Conservation (phyloP, 2,888 invertebrate species). For the Anoncus sp. region DNA sequence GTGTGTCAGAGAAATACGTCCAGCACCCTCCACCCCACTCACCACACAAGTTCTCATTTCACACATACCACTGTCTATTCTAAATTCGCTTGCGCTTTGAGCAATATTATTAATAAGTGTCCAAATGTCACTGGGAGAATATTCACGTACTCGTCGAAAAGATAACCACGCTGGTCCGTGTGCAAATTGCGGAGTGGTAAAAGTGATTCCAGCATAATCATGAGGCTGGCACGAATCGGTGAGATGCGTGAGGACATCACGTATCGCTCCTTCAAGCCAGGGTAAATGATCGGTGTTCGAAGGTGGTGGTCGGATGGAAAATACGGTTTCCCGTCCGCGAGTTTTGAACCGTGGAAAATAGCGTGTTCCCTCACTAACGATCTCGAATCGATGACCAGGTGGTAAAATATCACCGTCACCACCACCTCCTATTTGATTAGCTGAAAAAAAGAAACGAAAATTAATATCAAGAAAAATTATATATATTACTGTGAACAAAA, state of each 20-base stretch:
- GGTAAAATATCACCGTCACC: not conserved
- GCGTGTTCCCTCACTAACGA: not conserved
- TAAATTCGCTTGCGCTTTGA: not conserved
- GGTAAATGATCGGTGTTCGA: not conserved
- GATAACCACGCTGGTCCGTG: not conserved
- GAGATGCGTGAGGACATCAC: not conserved
- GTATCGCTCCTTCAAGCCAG: not conserved
- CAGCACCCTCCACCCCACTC: not conserved
- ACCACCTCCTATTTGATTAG: no score
- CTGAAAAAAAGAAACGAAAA: no score
- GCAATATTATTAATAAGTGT: not conserved
- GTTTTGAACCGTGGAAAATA: not conserved
- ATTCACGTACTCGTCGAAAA: conserved; percentile 1
- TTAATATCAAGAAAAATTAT: no score
- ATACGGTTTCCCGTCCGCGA: not conserved
- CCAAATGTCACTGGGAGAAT: not conserved
- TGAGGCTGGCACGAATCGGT: not conserved
- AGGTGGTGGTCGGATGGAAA: not conserved
- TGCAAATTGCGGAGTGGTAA: not conserved
- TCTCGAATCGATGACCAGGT: not conserved
- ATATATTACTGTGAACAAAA: no score
- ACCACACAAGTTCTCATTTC: not conserved
- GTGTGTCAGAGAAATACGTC: not conserved
- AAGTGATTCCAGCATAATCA: conserved; percentile 1
- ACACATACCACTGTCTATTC: not conserved